Evolutionary conservation across 2,888 invertebrate genomes (phyloP), one percentile per base, ranked within the genome.

Genomic region (Drepanosiphum platanoidis): DNA sequence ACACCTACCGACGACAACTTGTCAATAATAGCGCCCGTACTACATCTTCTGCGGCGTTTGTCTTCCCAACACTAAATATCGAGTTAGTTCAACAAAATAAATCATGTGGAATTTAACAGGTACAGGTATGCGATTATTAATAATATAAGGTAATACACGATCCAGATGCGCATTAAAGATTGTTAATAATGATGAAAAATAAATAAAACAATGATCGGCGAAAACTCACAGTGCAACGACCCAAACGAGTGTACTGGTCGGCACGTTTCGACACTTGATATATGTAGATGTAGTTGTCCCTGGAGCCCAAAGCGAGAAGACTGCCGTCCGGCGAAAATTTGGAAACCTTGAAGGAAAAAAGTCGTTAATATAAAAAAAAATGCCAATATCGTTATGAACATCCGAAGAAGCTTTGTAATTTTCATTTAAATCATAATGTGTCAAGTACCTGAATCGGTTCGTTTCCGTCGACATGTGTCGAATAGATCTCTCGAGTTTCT

Each of bases 221-320:
- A 52, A 64, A 82, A 90, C 93, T 93, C 90, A 97, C 97, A 91
- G 94, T 92, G 90, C 97, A 97, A 89, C 95, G 93, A 66, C 97
- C 97, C 87, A 96, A 92, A 87, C 96, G 92, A 87, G 93, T 93
- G 90, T 95, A 96, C 88, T 95, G 92, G 27, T 92, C 91, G n/a
- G 93, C 94, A 88, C 92, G 92, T 86, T 95, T 95, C 80, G 93
- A 92, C 5, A 95, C 94, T 90, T 96, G 94, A 91, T 97, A 97
- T 87, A 97, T 92, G 90, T 97, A 97, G 89, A 97, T 94, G 89
- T 93, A 93, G 92, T 96, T 96, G 90, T 97, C 97, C 18, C 96
- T 91, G 0, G 96, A 97, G 9, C 97, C 97, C 79, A 97, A 90
- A 18, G 97, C 97, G 86, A 97, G 90, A 89, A 94, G 91, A 87